Evolutionary conservation across 2,113 vertebrate species (phyloP).

Genomic region (Pseudolaguvia tuberculata): DNA sequence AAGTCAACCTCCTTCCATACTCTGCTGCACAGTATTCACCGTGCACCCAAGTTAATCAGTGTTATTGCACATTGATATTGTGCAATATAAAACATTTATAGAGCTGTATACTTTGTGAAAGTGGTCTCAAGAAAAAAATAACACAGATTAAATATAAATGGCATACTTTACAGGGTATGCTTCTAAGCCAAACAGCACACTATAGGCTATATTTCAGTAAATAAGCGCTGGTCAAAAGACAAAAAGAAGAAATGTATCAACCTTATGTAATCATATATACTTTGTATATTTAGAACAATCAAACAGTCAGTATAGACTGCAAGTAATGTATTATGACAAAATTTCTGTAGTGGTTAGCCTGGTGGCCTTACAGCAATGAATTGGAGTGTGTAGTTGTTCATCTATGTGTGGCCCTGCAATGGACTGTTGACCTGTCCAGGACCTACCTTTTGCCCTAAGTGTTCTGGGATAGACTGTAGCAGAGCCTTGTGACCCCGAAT

Average conservation of each 20-base stretch:
- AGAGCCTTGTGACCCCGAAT: no score
- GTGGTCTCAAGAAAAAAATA: neutral
- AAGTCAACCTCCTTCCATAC: neutral
- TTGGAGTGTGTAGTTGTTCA: no score
- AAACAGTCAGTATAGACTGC: neutral
- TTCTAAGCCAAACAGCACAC: neutral
- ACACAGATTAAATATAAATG: neutral
- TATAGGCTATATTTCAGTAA: neutral
- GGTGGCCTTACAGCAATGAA: no score
- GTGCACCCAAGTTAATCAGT: constrained; percentile 1
- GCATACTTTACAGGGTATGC: neutral
- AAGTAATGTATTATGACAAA: no score
- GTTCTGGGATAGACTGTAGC: no score
- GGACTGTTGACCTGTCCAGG: no score
- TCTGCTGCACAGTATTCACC: neutral
- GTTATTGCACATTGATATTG: neutral
- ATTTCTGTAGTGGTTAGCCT: no score
- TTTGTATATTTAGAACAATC: neutral
- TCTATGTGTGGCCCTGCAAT: no score
- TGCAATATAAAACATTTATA: no score
- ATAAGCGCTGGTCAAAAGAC: no score
- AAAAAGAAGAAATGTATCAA: no score
- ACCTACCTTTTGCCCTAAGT: no score
- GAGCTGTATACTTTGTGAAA: neutral
- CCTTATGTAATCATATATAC: neutral